These are phyloP conservation scores for Wasmannia auropunctata DNA, from an alignment of 1,140 invertebrate species.

Conservation along the genomic window DNA sequence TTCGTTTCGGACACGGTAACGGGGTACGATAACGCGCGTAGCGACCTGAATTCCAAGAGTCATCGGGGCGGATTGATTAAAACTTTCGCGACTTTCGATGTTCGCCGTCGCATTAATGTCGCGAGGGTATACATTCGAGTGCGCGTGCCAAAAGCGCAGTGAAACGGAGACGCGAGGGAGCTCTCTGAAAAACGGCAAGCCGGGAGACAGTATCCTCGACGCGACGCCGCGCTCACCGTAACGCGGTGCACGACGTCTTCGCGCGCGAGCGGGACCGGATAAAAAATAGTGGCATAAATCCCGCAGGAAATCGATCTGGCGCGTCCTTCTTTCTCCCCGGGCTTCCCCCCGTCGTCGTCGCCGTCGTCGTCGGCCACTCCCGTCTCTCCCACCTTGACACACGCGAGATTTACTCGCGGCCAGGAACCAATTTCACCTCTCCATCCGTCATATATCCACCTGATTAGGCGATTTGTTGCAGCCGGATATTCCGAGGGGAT, in stretches of 20 bases:
- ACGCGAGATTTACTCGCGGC: slow-evolving; percentile 70
- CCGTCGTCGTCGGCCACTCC: neutral
- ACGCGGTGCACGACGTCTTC: slow-evolving; percentile 40
- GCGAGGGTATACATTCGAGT: slow-evolving; percentile 4
- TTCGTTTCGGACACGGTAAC: slow-evolving; percentile 12
- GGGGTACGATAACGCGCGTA: no score
- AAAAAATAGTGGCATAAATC: slow-evolving; percentile 76
- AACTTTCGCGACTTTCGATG: slow-evolving; percentile 44
- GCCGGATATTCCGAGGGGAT: slow-evolving; percentile 19
- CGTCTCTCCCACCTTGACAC: slow-evolving; percentile 54
- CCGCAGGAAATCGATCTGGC: slow-evolving; percentile 69
- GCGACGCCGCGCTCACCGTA: neutral
- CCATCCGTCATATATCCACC: slow-evolving; percentile 72
- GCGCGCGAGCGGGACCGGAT: slow-evolving; percentile 44
- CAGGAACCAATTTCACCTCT: slow-evolving; percentile 69
- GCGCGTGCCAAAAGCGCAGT: slow-evolving; percentile 20
- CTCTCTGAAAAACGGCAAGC: slow-evolving; percentile 43
- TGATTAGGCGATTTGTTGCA: slow-evolving; percentile 74
- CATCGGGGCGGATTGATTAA: slow-evolving; percentile 61
- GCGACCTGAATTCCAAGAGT: slow-evolving; percentile 37
- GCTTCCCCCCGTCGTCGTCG: neutral
- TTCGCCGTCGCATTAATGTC: slow-evolving; percentile 61
- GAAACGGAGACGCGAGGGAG: slow-evolving; percentile 61
- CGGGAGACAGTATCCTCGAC: neutral
- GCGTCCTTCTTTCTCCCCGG: slow-evolving; percentile 36